These are phyloP conservation scores for Pemphigus obesinymphae DNA, from an alignment of 1,140 invertebrate genomes.

Conservation along the genomic window DNA sequence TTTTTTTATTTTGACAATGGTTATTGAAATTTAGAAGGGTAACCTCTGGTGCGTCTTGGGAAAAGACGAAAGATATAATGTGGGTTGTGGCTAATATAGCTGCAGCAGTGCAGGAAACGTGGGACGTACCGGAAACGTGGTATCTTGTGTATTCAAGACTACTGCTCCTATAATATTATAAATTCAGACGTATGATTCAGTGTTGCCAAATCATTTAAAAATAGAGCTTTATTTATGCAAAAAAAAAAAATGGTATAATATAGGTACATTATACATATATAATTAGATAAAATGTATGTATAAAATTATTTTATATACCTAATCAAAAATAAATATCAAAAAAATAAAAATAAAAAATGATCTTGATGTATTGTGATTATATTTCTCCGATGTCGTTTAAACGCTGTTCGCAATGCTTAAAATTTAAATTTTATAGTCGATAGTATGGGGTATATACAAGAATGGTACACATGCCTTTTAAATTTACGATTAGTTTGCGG, in stretches of 20 bases:
- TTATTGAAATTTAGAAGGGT: slow-evolving; percentile 40
- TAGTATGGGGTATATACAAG: neutral
- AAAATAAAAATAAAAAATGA: neutral
- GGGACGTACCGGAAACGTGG: slow-evolving; percentile 33
- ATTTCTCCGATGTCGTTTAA: neutral
- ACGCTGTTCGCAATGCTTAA: neutral
- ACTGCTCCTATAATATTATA: slow-evolving; percentile 22
- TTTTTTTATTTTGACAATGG: slow-evolving; percentile 35
- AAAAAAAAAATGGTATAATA: too few species aligned
- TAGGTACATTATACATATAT: too few species aligned
- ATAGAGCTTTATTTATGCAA: neutral
- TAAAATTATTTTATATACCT: neutral
- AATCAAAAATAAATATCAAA: neutral
- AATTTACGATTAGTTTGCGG: neutral
- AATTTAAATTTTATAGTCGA: neutral
- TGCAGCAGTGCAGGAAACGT: slow-evolving; percentile 30
- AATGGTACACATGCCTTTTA: neutral
- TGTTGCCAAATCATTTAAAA: slow-evolving; percentile 33
- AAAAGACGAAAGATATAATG: neutral
- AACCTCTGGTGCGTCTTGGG: neutral
- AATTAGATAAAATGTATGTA: neutral
- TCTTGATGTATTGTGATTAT: neutral
- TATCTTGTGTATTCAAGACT: slow-evolving; percentile 20
- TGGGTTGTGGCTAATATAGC: neutral
- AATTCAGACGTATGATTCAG: neutral